Conservation (phyloP, 2,113 vertebrate genomes). For the Uria aalge region DNA sequence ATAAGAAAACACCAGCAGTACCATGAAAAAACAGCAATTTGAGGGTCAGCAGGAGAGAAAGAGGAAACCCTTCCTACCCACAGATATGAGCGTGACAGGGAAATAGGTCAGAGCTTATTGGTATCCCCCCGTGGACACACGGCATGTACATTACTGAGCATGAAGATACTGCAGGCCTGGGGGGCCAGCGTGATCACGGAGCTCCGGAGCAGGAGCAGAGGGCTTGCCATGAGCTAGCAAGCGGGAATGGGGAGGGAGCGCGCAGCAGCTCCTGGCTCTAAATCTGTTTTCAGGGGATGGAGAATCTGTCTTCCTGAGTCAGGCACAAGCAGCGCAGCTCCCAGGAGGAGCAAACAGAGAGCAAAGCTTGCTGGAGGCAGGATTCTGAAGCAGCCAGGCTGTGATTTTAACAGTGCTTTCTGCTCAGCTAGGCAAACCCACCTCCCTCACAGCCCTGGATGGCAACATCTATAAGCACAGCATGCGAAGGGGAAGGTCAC, state of each 20-base stretch:
- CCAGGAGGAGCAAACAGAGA: background rate
- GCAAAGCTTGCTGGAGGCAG: background rate
- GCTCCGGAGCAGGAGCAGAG: background rate
- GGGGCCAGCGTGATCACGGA: fast-evolving
- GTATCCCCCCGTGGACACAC: background rate
- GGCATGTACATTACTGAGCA: fast-evolving
- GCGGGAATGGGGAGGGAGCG: background rate
- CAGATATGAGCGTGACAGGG: background rate
- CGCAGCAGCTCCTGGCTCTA: background rate
- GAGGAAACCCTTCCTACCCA: background rate
- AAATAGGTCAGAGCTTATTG: background rate
- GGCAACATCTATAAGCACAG: background rate
- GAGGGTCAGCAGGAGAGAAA: background rate
- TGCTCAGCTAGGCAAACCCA: background rate
- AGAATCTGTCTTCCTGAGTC: background rate
- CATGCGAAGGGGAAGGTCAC: background rate
- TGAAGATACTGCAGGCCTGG: background rate
- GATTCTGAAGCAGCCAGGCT: background rate
- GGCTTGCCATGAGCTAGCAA: background rate
- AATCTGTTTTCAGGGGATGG: background rate
- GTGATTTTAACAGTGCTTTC: background rate
- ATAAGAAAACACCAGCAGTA: background rate
- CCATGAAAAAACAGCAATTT: background rate
- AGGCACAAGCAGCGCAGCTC: background rate
- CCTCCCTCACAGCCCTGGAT: background rate